These are phyloP conservation scores for Octomys mimax DNA, from an alignment of 2,797 vertebrate species.

Conservation along the genomic window DNA sequence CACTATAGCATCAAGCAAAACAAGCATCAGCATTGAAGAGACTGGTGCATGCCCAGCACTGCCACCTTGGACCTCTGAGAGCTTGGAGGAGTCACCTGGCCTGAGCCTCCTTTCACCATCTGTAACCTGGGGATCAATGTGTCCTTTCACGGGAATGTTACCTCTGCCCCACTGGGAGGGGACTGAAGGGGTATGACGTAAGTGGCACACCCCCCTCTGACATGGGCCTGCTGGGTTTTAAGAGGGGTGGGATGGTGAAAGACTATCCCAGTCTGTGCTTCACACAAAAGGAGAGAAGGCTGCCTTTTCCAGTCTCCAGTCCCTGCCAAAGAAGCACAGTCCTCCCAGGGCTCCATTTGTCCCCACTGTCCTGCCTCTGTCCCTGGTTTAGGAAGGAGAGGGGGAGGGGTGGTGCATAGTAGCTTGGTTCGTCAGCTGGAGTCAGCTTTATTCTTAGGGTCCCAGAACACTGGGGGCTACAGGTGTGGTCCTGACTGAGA, in stretches of 20 bases:
- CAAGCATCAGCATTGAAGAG: neutral
- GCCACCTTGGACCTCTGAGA: neutral
- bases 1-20: neutral
- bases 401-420: no score
- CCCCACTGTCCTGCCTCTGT: neutral
- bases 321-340: neutral
- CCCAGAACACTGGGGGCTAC: neutral
- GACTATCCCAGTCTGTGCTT: neutral
- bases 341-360: neutral
- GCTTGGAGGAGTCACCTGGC: neutral
- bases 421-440: neutral
- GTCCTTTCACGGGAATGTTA: neutral
- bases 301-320: fast-evolving
- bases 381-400: neutral
- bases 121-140: neutral
- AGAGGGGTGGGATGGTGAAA: neutral
- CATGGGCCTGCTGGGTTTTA: neutral
- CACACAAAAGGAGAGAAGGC: neutral
- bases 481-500: neutral
- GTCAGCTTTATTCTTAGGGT: neutral
- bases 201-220: neutral
- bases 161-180: neutral
- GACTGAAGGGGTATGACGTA: no score
- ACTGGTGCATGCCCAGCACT: neutral
- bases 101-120: neutral